Percentiles rank a stretch among this genome's conserved stretches.
Evolutionary conservation across 1,140 invertebrate species (phyloP).

Genomic region (Heliconius eleuchia): DNA sequence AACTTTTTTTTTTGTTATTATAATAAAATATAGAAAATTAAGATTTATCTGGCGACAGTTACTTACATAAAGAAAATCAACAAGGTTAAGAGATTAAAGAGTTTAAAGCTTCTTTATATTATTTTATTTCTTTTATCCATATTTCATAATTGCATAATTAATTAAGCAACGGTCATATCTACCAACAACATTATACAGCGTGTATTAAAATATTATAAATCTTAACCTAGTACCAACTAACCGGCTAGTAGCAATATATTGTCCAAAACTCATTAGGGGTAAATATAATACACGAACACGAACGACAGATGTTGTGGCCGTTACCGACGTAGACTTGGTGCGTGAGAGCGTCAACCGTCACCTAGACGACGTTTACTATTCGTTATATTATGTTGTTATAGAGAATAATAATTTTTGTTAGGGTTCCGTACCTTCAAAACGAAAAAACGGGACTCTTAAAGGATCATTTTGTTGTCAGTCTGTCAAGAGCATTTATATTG

Average conservation of each 20-base stretch:
- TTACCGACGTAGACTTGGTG: conserved; percentile 33
- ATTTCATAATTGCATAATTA: too few species aligned
- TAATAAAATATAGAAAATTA: too few species aligned
- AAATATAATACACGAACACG: conserved; percentile 37
- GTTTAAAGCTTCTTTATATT: too few species aligned
- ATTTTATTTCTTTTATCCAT: too few species aligned
- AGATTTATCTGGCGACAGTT: too few species aligned
- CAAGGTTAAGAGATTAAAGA: too few species aligned
- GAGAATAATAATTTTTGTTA: not conserved
- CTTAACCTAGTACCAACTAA: not conserved
- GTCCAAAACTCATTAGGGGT: conserved; percentile 32
- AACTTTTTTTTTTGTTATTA: too few species aligned
- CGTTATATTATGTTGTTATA: not conserved
- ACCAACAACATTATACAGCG: not conserved
- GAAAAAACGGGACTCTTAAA: too few species aligned
- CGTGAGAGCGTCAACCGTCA: conserved; percentile 36
- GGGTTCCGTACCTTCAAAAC: too few species aligned
- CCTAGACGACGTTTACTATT: not conserved
- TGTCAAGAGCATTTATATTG: too few species aligned
- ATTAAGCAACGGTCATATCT: not conserved
- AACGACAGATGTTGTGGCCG: conserved; percentile 53
- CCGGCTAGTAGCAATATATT: conserved; percentile 17
- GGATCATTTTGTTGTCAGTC: too few species aligned
- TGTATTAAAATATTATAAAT: not conserved
- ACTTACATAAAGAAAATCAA: too few species aligned